Conservation (phyloP, 2,797 vertebrate species). For the Sebastes iracundus region DNA sequence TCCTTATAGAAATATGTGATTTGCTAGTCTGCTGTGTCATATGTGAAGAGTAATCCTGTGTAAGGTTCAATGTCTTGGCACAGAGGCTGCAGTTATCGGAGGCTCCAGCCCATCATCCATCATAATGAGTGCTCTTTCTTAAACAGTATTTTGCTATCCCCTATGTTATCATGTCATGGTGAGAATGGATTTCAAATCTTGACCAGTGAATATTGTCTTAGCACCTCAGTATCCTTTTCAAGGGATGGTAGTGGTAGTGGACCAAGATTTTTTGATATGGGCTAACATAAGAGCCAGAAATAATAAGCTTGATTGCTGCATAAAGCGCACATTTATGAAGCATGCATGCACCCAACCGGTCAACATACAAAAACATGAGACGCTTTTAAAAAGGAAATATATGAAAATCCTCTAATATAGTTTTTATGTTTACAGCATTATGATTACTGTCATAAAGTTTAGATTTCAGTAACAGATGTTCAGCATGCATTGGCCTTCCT, state of each 20-base stretch:
- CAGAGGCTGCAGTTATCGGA: slow-evolving; percentile 38
- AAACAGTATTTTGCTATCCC: slow-evolving; percentile 47
- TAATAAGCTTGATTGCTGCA: slow-evolving; percentile 37
- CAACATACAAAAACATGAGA: slow-evolving; percentile 35
- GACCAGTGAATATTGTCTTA: slow-evolving; percentile 41
- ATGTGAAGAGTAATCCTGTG: slow-evolving; percentile 51
- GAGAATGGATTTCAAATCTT: slow-evolving; percentile 40
- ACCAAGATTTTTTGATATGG: slow-evolving; percentile 36
- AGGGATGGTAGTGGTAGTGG: slow-evolving; percentile 2
- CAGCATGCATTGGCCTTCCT: slow-evolving; percentile 54
- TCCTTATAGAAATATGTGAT: slow-evolving; percentile 71
- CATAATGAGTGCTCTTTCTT: slow-evolving; percentile 15
- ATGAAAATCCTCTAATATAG: slow-evolving; percentile 1
- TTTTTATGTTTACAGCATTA: slow-evolving; percentile 19
- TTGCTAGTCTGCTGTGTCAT: slow-evolving; percentile 70
- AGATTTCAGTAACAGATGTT: slow-evolving; percentile 30
- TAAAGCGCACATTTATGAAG: slow-evolving; percentile 47
- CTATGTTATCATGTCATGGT: slow-evolving; percentile 19
- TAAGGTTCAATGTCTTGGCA: slow-evolving; percentile 53
- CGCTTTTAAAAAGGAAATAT: background rate
- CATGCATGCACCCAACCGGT: slow-evolving; percentile 44
- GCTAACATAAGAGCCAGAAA: slow-evolving; percentile 27
- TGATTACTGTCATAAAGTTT: slow-evolving; percentile 18
- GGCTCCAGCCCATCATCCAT: slow-evolving; percentile 32
- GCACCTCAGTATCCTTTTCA: slow-evolving; percentile 32